Conservation (phyloP, 2,113 vertebrate genomes). For the Dipodomys spectabilis region DNA sequence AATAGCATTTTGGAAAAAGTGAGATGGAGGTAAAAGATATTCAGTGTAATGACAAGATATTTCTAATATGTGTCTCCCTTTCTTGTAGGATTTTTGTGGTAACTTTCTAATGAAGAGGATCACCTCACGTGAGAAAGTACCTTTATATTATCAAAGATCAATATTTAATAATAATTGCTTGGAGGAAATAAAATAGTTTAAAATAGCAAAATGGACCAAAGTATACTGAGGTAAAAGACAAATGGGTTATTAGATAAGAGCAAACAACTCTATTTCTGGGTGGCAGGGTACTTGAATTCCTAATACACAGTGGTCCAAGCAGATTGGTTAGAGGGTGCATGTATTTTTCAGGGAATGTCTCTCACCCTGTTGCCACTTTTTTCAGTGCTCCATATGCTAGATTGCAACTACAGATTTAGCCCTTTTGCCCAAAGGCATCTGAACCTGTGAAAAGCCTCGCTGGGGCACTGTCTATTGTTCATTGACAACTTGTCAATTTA, state of each 20-base stretch:
- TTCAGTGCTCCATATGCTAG: slow-evolving; percentile 90
- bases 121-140: slow-evolving; percentile 3
- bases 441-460: slow-evolving; percentile 95
- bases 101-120: background rate
- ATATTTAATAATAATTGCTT: slow-evolving; percentile 49
- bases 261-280: slow-evolving; percentile 65
- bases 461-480: slow-evolving; percentile 91
- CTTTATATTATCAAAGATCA: slow-evolving; percentile 42
- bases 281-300: slow-evolving; percentile 80
- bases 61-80: background rate
- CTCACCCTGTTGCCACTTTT: slow-evolving; percentile 89
- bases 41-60: too few relatives aligned
- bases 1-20: slow-evolving; percentile 7
- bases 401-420: slow-evolving; percentile 89
- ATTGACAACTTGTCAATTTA: slow-evolving; percentile 94
- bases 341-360: slow-evolving; percentile 88
- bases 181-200: slow-evolving; percentile 64
- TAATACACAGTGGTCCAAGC: slow-evolving; percentile 80
- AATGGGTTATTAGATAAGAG: slow-evolving; percentile 71
- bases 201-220: slow-evolving; percentile 71
- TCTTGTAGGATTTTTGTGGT: background rate
- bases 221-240: slow-evolving; percentile 66
- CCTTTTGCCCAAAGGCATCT: slow-evolving; percentile 91
- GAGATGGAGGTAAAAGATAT: background rate
- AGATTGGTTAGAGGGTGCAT: slow-evolving; percentile 85